phyloP scores from a whole-genome alignment of 1,140 invertebrate genomes.

The fruit fly (Drosophila melanogaster) region DNA sequence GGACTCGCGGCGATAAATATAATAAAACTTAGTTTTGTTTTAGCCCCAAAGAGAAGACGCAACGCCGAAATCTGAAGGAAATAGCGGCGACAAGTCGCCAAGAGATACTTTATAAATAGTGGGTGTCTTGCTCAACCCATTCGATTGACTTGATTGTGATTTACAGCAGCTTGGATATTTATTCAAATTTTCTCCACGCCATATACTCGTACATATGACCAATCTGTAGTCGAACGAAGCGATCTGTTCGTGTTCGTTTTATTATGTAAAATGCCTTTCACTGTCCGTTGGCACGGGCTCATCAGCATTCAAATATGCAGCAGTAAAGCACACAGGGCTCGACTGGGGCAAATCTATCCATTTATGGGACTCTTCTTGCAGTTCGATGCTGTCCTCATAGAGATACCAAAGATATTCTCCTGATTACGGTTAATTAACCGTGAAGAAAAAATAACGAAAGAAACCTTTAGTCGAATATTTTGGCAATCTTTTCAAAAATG shows the following conservation, averaged over 20 bases:
- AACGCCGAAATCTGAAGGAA: conserved; percentile 65
- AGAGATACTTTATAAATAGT: conserved; percentile 70
- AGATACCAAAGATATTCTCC: conserved; percentile 53
- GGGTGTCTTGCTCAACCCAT: conserved; percentile 64
- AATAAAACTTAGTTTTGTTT: conserved; percentile 51
- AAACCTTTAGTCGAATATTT: no score
- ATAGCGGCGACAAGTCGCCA: conserved; percentile 56
- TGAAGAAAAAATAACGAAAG: conserved; percentile 8
- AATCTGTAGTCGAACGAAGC: conserved; percentile 38
- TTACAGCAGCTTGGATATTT: conserved; percentile 78
- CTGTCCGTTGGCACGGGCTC: conserved; percentile 61
- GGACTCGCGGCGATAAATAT: conserved; percentile 70
- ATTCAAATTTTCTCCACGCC: conserved; percentile 64
- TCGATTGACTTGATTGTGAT: conserved; percentile 82
- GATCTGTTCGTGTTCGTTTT: conserved; percentile 68
- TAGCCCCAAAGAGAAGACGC: conserved; percentile 43
- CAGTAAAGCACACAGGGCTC: conserved; percentile 60
- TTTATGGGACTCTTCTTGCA: conserved; percentile 2
- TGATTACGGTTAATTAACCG: conserved; percentile 43
- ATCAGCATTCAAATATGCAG: conserved; percentile 77
- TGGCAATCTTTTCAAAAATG: no score
- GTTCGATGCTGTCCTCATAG: conserved; percentile 50
- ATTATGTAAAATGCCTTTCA: conserved; percentile 79
- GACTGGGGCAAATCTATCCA: not conserved
- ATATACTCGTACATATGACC: conserved; percentile 25